phyloP scores from a whole-genome alignment of 2,113 vertebrate species.

The Scomber japonicus region DNA sequence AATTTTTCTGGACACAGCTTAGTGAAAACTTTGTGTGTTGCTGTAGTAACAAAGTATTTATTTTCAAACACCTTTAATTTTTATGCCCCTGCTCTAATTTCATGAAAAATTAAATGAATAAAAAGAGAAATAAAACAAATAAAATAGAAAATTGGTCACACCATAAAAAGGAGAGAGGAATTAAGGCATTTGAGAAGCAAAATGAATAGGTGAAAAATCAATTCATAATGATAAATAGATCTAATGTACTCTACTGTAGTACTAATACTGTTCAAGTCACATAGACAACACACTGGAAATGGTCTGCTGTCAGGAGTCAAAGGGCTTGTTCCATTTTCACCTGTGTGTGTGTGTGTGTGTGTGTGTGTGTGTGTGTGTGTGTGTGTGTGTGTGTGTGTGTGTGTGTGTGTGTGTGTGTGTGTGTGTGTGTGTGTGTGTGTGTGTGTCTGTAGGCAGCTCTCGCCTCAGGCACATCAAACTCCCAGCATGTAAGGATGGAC shows the following conservation, averaged over 20 bases:
- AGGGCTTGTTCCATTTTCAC: slow-evolving; percentile 37
- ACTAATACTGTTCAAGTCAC: neutral
- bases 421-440: slow-evolving; percentile 24
- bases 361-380: too few species aligned
- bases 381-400: slow-evolving; percentile 15
- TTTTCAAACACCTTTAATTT: neutral
- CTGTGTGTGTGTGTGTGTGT: neutral
- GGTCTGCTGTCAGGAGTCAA: slow-evolving; percentile 51
- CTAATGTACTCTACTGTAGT: neutral
- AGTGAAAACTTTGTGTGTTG: neutral
- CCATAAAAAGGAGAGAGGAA: neutral
- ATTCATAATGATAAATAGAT: neutral
- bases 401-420: neutral
- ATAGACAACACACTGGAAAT: neutral
- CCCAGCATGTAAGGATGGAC: slow-evolving; percentile 57
- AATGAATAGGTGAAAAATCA: neutral
- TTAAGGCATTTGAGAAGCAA: neutral
- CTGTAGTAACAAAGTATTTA: too few species aligned
- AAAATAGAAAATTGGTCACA: neutral
- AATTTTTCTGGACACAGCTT: too few species aligned
- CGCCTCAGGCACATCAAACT: slow-evolving; percentile 61
- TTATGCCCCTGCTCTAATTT: neutral
- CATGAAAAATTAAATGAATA: neutral
- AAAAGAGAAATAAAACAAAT: too few species aligned
- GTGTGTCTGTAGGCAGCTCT: slow-evolving; percentile 23